phyloP scores from a whole-genome alignment of 1,140 invertebrate genomes.

The Hycleus phaleratus region DNA sequence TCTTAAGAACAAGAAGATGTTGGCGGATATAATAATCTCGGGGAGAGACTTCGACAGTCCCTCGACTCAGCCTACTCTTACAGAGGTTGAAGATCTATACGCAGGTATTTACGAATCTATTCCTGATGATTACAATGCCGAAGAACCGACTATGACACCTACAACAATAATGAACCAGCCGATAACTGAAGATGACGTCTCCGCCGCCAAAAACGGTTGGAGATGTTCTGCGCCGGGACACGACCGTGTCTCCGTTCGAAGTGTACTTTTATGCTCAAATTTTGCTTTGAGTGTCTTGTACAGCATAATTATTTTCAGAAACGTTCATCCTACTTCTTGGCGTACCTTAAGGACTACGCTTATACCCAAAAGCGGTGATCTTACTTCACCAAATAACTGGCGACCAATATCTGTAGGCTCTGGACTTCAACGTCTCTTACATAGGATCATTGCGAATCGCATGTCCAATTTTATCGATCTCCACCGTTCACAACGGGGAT shows the following conservation, averaged over 20 bases:
- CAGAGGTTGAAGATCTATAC: neutral
- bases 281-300: neutral
- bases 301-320: constrained; percentile 8
- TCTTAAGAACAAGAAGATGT: neutral
- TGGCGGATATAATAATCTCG: neutral
- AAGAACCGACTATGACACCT: neutral
- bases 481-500: constrained; percentile 33
- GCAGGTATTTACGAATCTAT: neutral
- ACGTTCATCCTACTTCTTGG: neutral
- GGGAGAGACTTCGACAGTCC: neutral
- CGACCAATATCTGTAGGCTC: constrained; percentile 41
- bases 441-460: constrained; percentile 34
- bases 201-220: neutral
- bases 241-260: constrained; percentile 34
- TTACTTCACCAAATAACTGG: constrained; percentile 15
- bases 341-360: constrained; percentile 6
- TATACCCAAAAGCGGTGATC: constrained; percentile 16
- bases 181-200: constrained; percentile 4
- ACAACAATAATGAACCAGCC: constrained; percentile 7
- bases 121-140: neutral
- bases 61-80: neutral
- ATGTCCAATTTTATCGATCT: constrained; percentile 10
- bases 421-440: constrained; percentile 30
- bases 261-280: neutral
- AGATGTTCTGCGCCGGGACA: neutral